Base-by-base conservation (phyloP, 2,797 vertebrate species). In the Hylomyscus alleni region DNA sequence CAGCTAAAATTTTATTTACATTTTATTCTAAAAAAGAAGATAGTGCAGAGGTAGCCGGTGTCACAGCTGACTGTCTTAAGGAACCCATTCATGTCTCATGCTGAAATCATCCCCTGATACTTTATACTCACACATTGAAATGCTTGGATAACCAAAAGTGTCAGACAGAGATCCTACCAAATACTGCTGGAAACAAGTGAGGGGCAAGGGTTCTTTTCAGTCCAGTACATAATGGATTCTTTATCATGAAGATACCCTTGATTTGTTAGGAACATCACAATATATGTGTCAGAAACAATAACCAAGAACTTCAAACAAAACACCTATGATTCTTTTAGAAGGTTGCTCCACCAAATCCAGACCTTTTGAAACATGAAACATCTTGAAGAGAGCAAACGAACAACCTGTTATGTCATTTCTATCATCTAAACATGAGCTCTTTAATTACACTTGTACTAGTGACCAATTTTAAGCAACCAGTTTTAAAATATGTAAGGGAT, bases 111-210 rank as follows among this genome's bases (percentile, higher is more conserved):
- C 20, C 62, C n/a, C 15, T 88, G 60, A 87, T 83, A 90, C 31
- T 84, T 91, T 73, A 83, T 50, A 60, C 37, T 76, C 29, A 44
- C 60, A 2, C 22, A 94, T 40, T 80, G 73, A 97, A 95, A 73
- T 88, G n/a, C 22, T 47, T 52, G 13, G 1, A n/a, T 47, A 85
- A 81, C 67, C 31, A 83, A 94, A 65, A 34, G 3, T 29, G 67
- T 47, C 34, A 9, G 10, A 37, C 31, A 81, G 84, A 78, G 54
- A 82, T 60, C 3, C 37, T 40, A 47, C 26, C 1, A 86, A 34
- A 67, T 54, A 60, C 62, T 54, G 29, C 8, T 54, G 20, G 24
- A 91, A 89, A 24, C 6, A 15, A 15, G 10, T 82, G 40, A 93
- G 3, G 2, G 6, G 8, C 67, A 3, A 3, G 31, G 56, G 77